Conservation (phyloP, 2,113 vertebrate genomes). For the Synodontis membranacea region DNA sequence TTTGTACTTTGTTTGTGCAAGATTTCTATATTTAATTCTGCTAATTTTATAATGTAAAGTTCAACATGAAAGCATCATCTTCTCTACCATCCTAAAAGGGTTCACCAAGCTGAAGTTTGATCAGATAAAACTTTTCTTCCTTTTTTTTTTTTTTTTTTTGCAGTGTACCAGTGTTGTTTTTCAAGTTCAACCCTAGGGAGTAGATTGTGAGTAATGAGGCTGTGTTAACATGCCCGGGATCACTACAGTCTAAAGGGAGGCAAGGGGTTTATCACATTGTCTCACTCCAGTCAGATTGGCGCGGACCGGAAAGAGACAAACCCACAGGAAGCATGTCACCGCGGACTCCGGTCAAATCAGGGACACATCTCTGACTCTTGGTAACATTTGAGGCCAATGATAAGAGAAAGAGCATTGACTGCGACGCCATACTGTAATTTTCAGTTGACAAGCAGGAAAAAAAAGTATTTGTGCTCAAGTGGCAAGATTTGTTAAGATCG, state of each 20-base stretch:
- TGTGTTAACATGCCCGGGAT: conserved; percentile 68
- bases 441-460: not conserved
- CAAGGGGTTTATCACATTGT: conserved; percentile 68
- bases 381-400: conserved; percentile 63
- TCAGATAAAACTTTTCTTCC: conserved; percentile 67
- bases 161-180: conserved; percentile 63
- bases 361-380: conserved; percentile 48
- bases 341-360: conserved; percentile 57
- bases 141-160: conserved; percentile 55
- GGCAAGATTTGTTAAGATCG: not conserved
- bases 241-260: conserved; percentile 63
- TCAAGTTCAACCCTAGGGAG: conserved; percentile 66
- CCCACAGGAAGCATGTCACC: conserved; percentile 68
- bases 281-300: conserved; percentile 59
- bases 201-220: conserved; percentile 73
- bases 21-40: not conserved
- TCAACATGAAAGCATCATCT: conserved; percentile 45
- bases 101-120: conserved; percentile 57
- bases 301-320: conserved; percentile 56
- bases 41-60: not conserved
- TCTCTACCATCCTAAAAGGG: conserved; percentile 54
- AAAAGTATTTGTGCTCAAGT: not conserved
- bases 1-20: too few relatives aligned
- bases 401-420: conserved; percentile 8
- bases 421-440: not conserved